Evolutionary conservation across 2,113 vertebrate genomes (phyloP), one percentile per base, ranked within the genome.

Genomic region (Vulpes ferrilata): DNA sequence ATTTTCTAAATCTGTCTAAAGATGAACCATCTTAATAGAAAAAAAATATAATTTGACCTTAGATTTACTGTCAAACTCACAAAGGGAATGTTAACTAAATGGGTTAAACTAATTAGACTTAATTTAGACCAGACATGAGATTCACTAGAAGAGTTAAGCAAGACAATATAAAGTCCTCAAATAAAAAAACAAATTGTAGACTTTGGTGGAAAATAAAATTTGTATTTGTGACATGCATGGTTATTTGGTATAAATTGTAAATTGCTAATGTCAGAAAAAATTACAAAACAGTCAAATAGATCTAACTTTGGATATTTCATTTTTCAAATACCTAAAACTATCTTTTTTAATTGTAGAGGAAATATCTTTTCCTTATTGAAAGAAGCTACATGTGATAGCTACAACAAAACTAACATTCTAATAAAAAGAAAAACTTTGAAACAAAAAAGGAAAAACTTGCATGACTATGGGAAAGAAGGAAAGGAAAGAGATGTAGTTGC

Each of bases 21-120:
- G 78, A 96, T 88, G 59, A 93, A 90, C 62, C 3, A 57, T 73
- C 69, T 90, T 89, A 53, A 48, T 64, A 71, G 84, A 90, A 89
- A 84, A 87, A 87, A 86, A 84, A 83, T 85, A 82, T 84, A 82
- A 81, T 53, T 65, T 88, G 59, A 82, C 73, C 23, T 96, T 67
- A 92, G 51, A 43, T 79, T 43, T 73, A 69, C 60, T 96, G 43
- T 59, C 55, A 67, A 48, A 57, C 59, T 92, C 67, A 85, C 25
- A 32, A 91, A 71, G 16, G 11, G 65, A 80, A 87, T 90, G 53
- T 27, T 90, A 64, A 55, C 43, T 35, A 80, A 83, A 90, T 53
- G 20, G 11, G 20, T 51, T 95, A 43, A 78, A 65, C 35, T 71
- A 67, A 95, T 92, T 93, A 71, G n/a, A 55, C 78, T 93, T 90